phyloP scores from a whole-genome alignment of 2,113 vertebrate species.

The Macrotus californicus region DNA sequence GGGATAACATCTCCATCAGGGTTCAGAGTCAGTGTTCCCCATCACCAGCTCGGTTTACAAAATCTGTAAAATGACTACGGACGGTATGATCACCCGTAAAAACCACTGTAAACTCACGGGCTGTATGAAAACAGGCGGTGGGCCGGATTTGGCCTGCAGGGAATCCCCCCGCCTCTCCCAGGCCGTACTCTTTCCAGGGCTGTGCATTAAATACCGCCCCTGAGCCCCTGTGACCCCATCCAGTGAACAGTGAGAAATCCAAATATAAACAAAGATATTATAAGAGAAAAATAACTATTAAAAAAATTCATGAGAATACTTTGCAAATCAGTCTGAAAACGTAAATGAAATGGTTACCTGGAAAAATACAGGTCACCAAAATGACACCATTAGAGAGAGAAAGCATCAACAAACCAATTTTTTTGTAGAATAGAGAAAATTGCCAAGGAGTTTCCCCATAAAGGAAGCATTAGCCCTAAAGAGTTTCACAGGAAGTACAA shows the following conservation, averaged over 20 bases:
- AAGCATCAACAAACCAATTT: not conserved
- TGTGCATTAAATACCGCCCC: not conserved
- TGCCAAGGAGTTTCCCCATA: not conserved
- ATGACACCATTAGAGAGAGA: not conserved
- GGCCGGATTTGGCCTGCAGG: not conserved
- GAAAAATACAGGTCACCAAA: not conserved
- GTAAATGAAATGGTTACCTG: not conserved
- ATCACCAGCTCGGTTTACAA: not conserved
- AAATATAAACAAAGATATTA: conserved; percentile 4
- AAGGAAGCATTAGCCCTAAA: not conserved
- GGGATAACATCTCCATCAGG: not conserved
- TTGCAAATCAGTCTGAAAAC: conserved; percentile 6
- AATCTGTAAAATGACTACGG: not conserved
- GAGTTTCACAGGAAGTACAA: not conserved
- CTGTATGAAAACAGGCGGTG: not conserved
- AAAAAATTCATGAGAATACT: not conserved
- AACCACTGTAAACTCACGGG: not conserved
- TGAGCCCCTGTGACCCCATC: not conserved
- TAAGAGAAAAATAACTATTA: not conserved
- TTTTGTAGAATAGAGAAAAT: not conserved
- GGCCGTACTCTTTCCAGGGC: not conserved
- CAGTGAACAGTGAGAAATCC: not conserved
- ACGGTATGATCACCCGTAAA: not conserved
- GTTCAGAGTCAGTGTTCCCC: not conserved
- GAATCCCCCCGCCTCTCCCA: not conserved